Conservation (phyloP, 2,888 invertebrate species). For the Pammene fasciana region DNA sequence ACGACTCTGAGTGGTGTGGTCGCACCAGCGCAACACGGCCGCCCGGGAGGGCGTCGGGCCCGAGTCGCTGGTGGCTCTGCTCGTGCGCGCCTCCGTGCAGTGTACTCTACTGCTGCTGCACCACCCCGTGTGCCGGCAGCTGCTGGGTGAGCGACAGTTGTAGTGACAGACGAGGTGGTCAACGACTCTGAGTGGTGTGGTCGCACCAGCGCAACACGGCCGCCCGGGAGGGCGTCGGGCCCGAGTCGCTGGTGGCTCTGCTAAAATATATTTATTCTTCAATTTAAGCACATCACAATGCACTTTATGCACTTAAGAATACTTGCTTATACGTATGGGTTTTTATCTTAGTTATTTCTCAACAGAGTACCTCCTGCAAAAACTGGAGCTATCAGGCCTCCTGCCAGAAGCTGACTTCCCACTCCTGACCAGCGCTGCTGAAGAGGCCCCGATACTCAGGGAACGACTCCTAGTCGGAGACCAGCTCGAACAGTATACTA, state of each 20-base stretch:
- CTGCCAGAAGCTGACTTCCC: constrained; percentile 68
- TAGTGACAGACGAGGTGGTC: constrained; percentile 60
- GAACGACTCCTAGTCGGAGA: constrained; percentile 71
- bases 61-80: constrained; percentile 57
- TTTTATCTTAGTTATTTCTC: too few relatives aligned
- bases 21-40: constrained; percentile 53
- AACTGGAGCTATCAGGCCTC: constrained; percentile 73
- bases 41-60: constrained; percentile 67
- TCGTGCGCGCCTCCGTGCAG: constrained; percentile 60
- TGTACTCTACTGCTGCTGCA: constrained; percentile 66
- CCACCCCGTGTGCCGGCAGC: constrained; percentile 65
- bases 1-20: constrained; percentile 58
- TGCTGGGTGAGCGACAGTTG: constrained; percentile 58
- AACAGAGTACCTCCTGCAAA: constrained; percentile 75
- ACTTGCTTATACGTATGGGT: too few relatives aligned
- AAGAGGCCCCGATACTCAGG: constrained; percentile 68
- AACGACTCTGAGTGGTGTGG: too few relatives aligned
- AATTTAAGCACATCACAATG: too few relatives aligned
- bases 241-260: too few relatives aligned
- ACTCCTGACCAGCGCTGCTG: constrained; percentile 69
- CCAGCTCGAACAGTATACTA: constrained; percentile 72
- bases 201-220: too few relatives aligned
- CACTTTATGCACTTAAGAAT: too few relatives aligned
- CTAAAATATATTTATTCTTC: too few relatives aligned
- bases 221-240: too few relatives aligned